phyloP scores from a whole-genome alignment of 1,140 invertebrate species.

The Diprion similis region DNA sequence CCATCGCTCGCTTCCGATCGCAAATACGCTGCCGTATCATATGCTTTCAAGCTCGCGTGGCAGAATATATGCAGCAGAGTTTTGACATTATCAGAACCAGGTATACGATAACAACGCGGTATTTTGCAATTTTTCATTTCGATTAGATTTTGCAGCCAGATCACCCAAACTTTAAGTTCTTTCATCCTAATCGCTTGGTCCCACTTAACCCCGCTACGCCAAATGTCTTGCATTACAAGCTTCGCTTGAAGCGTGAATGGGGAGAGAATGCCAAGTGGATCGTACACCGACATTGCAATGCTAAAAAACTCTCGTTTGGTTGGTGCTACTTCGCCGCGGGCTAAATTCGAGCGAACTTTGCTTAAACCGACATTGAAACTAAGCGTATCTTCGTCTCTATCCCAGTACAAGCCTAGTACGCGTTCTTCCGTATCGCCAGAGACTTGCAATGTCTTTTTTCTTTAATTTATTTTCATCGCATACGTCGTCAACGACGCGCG shows the following conservation, averaged over 20 bases:
- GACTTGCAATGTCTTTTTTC: background rate
- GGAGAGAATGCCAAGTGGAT: constrained; percentile 44
- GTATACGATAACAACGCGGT: background rate
- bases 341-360: background rate
- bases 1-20: constrained; percentile 8
- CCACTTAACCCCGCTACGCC: constrained; percentile 44
- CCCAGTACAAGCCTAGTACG: constrained; percentile 25
- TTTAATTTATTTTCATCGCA: background rate
- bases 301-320: constrained; percentile 33
- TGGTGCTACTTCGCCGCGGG: background rate
- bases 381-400: constrained; percentile 13
- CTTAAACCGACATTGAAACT: constrained; percentile 15
- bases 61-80: constrained; percentile 41
- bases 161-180: constrained; percentile 13
- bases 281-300: constrained; percentile 39
- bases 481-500: background rate
- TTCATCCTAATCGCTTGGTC: constrained; percentile 33
- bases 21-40: constrained; percentile 39
- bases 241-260: constrained; percentile 40
- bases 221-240: constrained; percentile 48
- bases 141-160: constrained; percentile 19
- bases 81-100: background rate
- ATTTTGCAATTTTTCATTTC: background rate
- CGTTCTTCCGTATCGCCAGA: background rate
- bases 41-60: constrained; percentile 45